These are phyloP conservation scores for Onychomys leucogaster DNA, from an alignment of 2,797 vertebrate genomes.

Conservation along the genomic window DNA sequence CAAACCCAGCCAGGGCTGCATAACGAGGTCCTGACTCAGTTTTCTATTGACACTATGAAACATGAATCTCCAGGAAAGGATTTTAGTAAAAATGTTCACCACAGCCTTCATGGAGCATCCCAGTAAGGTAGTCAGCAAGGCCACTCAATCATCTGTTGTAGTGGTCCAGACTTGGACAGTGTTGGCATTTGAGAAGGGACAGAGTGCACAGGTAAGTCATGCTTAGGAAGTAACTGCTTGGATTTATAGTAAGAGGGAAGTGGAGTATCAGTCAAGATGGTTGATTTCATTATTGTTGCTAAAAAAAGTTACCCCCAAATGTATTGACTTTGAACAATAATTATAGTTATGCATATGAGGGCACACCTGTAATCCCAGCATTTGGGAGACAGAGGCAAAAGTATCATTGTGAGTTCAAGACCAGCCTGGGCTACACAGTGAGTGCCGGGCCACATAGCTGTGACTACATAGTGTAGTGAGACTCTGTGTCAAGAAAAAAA, in stretches of 20 bases:
- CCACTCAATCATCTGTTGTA: neutral
- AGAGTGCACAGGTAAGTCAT: neutral
- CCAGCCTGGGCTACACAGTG: neutral
- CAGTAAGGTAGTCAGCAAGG: neutral
- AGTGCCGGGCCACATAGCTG: neutral
- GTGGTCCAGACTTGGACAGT: neutral
- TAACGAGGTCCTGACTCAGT: too few species aligned
- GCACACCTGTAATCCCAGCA: neutral
- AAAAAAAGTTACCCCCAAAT: neutral
- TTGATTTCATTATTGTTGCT: neutral
- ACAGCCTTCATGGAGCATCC: neutral
- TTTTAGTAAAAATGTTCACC: neutral
- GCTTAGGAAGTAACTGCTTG: neutral
- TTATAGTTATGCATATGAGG: neutral
- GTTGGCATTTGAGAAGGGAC: neutral
- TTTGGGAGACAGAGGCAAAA: neutral
- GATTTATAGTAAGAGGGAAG: neutral
- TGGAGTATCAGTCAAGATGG: neutral
- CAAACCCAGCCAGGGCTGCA: too few species aligned
- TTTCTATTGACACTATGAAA: neutral
- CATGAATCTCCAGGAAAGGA: neutral
- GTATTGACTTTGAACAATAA: neutral
- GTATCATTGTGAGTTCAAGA: neutral
- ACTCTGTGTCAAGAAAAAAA: neutral
- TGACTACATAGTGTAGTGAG: neutral